Conservation (phyloP, 2,113 vertebrate species). For the western clawed frog (Xenopus tropicalis) region DNA sequence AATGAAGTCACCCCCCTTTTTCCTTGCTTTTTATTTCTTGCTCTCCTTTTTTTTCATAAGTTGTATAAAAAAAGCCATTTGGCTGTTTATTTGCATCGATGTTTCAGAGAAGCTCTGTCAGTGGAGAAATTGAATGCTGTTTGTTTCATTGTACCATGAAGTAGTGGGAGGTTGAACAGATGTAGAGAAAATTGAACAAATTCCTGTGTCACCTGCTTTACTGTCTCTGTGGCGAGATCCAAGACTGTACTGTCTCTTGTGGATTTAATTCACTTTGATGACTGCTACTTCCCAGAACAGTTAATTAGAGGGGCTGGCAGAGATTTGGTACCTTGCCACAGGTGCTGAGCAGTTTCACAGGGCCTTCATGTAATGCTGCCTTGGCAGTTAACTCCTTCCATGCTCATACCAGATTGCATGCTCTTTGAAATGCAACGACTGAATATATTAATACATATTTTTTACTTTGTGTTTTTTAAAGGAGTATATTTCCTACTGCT, state of each 20-base stretch:
- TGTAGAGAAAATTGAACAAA: slow-evolving; percentile 42
- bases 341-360: slow-evolving; percentile 52
- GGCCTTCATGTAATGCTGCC: slow-evolving; percentile 49
- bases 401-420: neutral
- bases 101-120: slow-evolving; percentile 12
- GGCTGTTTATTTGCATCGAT: slow-evolving; percentile 14
- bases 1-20: too few relatives aligned
- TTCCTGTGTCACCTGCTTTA: slow-evolving; percentile 39
- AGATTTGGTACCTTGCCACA: slow-evolving; percentile 55
- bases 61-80: neutral
- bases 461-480: too few relatives aligned
- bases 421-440: neutral
- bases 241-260: slow-evolving; percentile 35
- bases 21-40: too few relatives aligned
- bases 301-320: slow-evolving; percentile 59
- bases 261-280: slow-evolving; percentile 52
- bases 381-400: slow-evolving; percentile 18
- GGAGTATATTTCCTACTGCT: too few relatives aligned
- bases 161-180: slow-evolving; percentile 43
- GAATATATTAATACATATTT: neutral
- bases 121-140: slow-evolving; percentile 27
- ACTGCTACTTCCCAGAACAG: slow-evolving; percentile 48
- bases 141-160: slow-evolving; percentile 44
- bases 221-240: slow-evolving; percentile 27
- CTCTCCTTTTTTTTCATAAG: too few relatives aligned